Evolutionary conservation across 2,888 invertebrate genomes (phyloP).

Genomic region (Mimumesa dahlbomi): DNA sequence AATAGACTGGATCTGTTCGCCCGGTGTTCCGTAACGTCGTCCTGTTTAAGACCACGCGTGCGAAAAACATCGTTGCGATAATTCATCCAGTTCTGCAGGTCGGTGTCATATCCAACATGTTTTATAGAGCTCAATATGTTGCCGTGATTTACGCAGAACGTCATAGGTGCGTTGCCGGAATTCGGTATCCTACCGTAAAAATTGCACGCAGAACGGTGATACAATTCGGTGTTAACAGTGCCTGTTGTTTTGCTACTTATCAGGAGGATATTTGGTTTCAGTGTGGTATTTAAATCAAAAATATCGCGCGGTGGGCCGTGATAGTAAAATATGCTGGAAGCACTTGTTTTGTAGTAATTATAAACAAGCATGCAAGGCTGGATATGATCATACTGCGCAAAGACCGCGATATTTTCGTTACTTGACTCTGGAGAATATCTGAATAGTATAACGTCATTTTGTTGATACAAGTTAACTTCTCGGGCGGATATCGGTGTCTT

Average conservation of each 20-base stretch:
- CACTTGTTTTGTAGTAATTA: conserved; percentile 65
- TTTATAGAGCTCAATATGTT: conserved; percentile 53
- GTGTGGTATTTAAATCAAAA: conserved; percentile 59
- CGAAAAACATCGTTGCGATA: conserved; percentile 54
- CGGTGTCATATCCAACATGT: conserved; percentile 58
- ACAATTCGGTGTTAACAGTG: conserved; percentile 61
- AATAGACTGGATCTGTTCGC: conserved; percentile 77
- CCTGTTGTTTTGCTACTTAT: conserved; percentile 29
- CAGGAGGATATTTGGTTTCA: conserved; percentile 64
- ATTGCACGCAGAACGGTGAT: conserved; percentile 63
- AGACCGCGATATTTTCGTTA: too few species aligned
- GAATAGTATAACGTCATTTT: conserved; percentile 64
- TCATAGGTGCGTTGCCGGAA: conserved; percentile 58
- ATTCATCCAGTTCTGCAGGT: conserved; percentile 64
- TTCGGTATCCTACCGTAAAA: conserved; percentile 68
- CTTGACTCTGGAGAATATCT: too few species aligned
- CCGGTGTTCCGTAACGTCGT: conserved; percentile 56
- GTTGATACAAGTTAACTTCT: conserved; percentile 65
- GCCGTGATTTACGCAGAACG: conserved; percentile 49
- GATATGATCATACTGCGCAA: conserved; percentile 28
- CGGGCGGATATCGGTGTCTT: conserved; percentile 64
- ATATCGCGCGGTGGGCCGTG: conserved; percentile 47
- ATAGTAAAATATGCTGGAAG: conserved; percentile 69
- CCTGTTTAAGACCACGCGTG: conserved; percentile 47
- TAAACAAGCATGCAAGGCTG: conserved; percentile 71